Percentiles rank a stretch among this genome's conserved stretches.
phyloP scores from a whole-genome alignment of 2,797 vertebrate species.

The Epinephelus awoara region DNA sequence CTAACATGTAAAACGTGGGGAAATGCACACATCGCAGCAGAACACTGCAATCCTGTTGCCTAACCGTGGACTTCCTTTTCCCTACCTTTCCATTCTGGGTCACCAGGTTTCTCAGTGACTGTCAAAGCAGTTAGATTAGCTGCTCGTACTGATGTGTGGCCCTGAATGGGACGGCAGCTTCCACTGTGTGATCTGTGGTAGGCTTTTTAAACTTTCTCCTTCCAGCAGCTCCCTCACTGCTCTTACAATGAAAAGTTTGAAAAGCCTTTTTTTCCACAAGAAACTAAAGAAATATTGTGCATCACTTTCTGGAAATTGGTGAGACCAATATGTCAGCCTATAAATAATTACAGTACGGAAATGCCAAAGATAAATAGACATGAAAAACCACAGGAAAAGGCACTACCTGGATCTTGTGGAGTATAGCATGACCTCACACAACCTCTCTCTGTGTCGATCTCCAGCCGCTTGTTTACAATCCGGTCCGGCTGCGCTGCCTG shows the following conservation, averaged over 20 bases:
- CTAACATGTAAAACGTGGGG: constrained; percentile 33
- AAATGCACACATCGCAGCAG: constrained; percentile 28
- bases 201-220: constrained; percentile 36
- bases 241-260: neutral
- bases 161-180: constrained; percentile 15
- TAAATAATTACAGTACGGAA: neutral
- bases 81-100: constrained; percentile 51
- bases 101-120: constrained; percentile 50
- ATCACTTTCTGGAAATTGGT: neutral
- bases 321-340: neutral
- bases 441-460: no score
- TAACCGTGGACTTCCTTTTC: constrained; percentile 30
- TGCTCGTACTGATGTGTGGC: constrained; percentile 32
- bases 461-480: no score
- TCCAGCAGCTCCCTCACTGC: neutral
- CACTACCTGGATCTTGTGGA: neutral
- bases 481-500: no score
- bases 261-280: neutral
- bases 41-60: constrained; percentile 20
- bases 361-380: constrained; percentile 1
- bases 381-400: neutral
- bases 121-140: constrained; percentile 60
- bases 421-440: no score
- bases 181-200: constrained; percentile 37
- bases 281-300: neutral